Percentiles rank a stretch among this genome's conserved stretches.
Evolutionary conservation across 2,113 vertebrate genomes (phyloP).

Genomic region (Chunga burmeisteri): DNA sequence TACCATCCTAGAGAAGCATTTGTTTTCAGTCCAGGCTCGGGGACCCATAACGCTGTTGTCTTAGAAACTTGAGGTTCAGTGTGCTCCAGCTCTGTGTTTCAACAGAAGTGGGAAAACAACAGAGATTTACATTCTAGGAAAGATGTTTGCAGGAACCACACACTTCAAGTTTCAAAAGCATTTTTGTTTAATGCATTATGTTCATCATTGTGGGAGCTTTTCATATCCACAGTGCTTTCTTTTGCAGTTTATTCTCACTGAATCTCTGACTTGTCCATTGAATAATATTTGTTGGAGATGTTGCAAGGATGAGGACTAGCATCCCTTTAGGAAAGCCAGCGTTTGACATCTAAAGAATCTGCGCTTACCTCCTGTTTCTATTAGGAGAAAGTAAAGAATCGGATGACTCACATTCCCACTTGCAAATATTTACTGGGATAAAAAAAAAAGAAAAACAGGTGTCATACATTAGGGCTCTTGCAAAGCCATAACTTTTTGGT

Average conservation of each 20-base stretch:
- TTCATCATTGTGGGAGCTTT: not conserved
- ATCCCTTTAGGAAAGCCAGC: not conserved
- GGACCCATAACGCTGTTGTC: not conserved
- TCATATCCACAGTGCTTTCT: not conserved
- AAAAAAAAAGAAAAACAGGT: not conserved
- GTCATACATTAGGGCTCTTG: not conserved
- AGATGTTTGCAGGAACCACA: not conserved
- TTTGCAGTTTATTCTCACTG: not conserved
- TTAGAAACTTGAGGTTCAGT: not conserved
- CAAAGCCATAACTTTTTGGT: not conserved
- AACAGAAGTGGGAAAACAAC: not conserved
- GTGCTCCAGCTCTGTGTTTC: not conserved
- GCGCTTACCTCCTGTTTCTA: not conserved
- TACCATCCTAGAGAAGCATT: not conserved
- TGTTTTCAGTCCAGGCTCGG: not conserved
- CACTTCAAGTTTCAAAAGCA: not conserved
- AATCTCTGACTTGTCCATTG: not conserved
- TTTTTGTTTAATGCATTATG: not conserved
- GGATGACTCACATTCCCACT: not conserved
- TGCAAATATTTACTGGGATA: not conserved
- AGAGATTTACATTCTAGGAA: not conserved
- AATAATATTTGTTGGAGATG: not conserved
- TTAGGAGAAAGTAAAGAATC: not conserved
- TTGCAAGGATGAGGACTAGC: not conserved
- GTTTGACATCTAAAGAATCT: not conserved